Base-by-base conservation (phyloP, 2,797 vertebrate species). In the Streptopelia turtur region DNA sequence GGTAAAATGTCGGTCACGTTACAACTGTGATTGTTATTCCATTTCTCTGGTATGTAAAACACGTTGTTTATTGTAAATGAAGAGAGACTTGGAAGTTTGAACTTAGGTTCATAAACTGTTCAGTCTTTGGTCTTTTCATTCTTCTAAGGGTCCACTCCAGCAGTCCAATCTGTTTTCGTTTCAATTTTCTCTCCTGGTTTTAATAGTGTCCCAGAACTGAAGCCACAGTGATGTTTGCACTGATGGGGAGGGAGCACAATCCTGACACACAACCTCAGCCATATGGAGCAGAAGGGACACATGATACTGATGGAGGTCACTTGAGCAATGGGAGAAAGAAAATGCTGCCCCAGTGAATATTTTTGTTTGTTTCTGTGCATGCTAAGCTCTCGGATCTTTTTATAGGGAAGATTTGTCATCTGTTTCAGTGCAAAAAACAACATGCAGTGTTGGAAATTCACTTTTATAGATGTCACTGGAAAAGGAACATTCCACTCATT, bases 401-500 rank as follows among this genome's bases (percentile, higher is more conserved):
- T 2, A 53, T 28, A 64, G 23, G 52, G 25, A 84, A 79, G 39
- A 57, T 61, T 68, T 64, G 8, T 72, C 52, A 9, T 16, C 22
- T 47, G 50, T 93, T 86, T 87, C 59, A 49, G 16, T 11, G 30
- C 20, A 90, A 88, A 95, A 66, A 78, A 49, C 5, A 45, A 53
- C 52, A 43, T 13, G 16, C 1, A 2, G 24, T 15, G 6, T 35
- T 91, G 57, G 35, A 90, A 93, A 89, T 6, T 37, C 28, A 28
- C 81, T 94, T 87, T 89, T 75, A 65, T 6, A 75, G 87, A 82
- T 69, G 69, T 75, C 69, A 63, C 61, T 28, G 63, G 35, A 71
- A 95, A 94, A 84, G 47, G 31, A 92, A 52, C 30, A 39, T 83
- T 76, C 72, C 89, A 37, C 55, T 88, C 47, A 41, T 78, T 83